Evolutionary conservation across 2,888 invertebrate species (phyloP), one percentile per base, ranked within the genome.

Genomic region (Eubasilissa splendida): DNA sequence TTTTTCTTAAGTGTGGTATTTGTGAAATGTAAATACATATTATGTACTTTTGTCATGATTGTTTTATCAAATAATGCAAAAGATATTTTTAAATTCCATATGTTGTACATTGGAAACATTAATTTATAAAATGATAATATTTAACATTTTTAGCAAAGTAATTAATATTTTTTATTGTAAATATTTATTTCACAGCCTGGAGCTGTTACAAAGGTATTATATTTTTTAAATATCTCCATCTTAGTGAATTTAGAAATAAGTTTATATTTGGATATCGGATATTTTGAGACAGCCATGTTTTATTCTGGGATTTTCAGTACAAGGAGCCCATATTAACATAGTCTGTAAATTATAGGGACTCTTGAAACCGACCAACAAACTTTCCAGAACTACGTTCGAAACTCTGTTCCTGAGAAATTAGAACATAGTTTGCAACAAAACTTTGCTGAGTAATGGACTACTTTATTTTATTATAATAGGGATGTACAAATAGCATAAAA

Each of bases 121-220:
- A 59, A 70, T 76, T 31, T 65, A 76, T 80, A 58, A 75, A 79
- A n/a, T 75, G 75, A 63, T 76, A 58, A 59, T 70, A 63, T 52
- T 42, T 75, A 59, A 74, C 63, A 58, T 79, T 77, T 60, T 12
- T 76, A 70, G 42, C 52, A 60, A 77, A 76, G 59, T 78, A 53
- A 73, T 79, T 73, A 56, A 54, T 68, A 63, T 56, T 50, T 50
- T 71, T 77, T 31, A 53, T 56, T 80, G 80, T 80, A 80, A 71
- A 80, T 80, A 80, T 80, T 80, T 77, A 77, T 80, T 76, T 63
- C 53, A 50, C 83, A 70, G 83, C 83, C 80, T 56, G 81, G 83
- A 31, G 83, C 83, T 81, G 83, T 65, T 65, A 73, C 22, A 11
- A 68, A 50, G 76, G 65, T 79, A 79, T 79, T 53, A 59, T 77